Evolutionary conservation across 2,888 invertebrate genomes (phyloP).

Genomic region (Protodeltote pygarga): DNA sequence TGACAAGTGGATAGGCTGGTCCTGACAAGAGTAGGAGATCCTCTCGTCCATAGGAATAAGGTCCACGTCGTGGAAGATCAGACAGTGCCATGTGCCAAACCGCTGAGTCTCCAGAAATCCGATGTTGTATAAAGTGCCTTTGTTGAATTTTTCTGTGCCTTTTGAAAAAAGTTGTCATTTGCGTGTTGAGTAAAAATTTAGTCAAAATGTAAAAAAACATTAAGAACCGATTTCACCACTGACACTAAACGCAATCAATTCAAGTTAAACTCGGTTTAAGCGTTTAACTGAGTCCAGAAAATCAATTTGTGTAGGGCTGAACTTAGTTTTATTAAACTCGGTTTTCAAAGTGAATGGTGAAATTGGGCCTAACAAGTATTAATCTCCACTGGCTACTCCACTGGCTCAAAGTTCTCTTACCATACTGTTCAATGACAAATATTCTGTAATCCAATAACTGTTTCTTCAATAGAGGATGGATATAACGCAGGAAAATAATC

Average conservation of each 20-base stretch:
- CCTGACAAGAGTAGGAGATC: conserved; percentile 34
- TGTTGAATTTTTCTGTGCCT: conserved; percentile 41
- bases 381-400: too few relatives aligned
- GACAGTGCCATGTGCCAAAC: conserved; percentile 34
- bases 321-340: too few relatives aligned
- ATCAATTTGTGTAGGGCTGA: too few relatives aligned
- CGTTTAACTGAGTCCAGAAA: too few relatives aligned
- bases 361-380: too few relatives aligned
- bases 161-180: too few relatives aligned
- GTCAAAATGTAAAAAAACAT: too few relatives aligned
- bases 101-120: conserved; percentile 40
- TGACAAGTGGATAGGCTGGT: neutral
- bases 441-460: conserved; percentile 90
- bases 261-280: too few relatives aligned
- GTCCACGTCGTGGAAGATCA: conserved; percentile 39
- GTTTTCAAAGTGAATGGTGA: too few relatives aligned
- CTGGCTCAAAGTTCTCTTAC: conserved; percentile 14
- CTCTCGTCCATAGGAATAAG: conserved; percentile 30
- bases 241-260: too few relatives aligned
- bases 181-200: too few relatives aligned
- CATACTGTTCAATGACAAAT: conserved; percentile 39
- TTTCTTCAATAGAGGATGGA: conserved; percentile 93
- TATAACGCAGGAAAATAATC: conserved; percentile 50
- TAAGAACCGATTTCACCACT: too few relatives aligned
- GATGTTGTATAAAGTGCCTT: conserved; percentile 35